phyloP scores from a whole-genome alignment of 2,888 invertebrate genomes.

The Pristionchus fissidentatus region DNA sequence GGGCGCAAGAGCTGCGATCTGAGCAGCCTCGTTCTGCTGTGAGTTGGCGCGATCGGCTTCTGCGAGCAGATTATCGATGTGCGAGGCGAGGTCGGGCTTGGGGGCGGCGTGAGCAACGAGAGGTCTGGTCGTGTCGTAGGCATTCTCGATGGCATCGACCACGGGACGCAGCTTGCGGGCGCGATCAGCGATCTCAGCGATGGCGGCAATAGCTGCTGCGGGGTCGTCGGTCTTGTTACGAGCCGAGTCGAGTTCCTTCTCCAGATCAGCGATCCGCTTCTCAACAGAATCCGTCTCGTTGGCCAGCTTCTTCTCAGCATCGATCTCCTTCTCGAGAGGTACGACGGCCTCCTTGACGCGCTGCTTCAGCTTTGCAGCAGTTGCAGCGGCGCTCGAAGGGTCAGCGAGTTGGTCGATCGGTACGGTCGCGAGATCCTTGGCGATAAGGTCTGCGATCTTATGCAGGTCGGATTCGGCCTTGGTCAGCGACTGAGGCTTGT shows the following conservation, averaged over 20 bases:
- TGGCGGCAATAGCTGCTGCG: neutral
- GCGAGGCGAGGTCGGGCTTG: conserved; percentile 23
- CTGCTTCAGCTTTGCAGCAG: conserved; percentile 53
- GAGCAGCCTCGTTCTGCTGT: conserved; percentile 54
- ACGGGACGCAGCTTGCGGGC: conserved; percentile 34
- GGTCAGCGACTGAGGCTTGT: conserved; percentile 35
- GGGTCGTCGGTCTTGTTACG: conserved; percentile 23
- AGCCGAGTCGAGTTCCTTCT: conserved; percentile 52
- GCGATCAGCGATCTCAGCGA: conserved; percentile 35
- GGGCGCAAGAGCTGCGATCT: conserved; percentile 56
- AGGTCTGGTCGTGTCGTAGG: neutral
- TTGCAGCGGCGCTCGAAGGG: conserved; percentile 26
- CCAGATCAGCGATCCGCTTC: conserved; percentile 53
- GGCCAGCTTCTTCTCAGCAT: conserved; percentile 55
- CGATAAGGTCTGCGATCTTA: conserved; percentile 13
- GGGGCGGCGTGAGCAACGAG: conserved; percentile 17
- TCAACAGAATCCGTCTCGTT: conserved; percentile 52
- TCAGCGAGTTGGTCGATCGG: conserved; percentile 38
- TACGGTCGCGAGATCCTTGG: conserved; percentile 41
- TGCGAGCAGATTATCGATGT: conserved; percentile 6
- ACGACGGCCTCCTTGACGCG: conserved; percentile 37
- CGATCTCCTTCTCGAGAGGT: conserved; percentile 50
- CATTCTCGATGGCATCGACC: neutral
- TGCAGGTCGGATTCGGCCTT: conserved; percentile 35
- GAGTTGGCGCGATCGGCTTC: conserved; percentile 44